Base-by-base conservation (phyloP, 1,140 invertebrate genomes). In the Scaptomyza hsui region DNA sequence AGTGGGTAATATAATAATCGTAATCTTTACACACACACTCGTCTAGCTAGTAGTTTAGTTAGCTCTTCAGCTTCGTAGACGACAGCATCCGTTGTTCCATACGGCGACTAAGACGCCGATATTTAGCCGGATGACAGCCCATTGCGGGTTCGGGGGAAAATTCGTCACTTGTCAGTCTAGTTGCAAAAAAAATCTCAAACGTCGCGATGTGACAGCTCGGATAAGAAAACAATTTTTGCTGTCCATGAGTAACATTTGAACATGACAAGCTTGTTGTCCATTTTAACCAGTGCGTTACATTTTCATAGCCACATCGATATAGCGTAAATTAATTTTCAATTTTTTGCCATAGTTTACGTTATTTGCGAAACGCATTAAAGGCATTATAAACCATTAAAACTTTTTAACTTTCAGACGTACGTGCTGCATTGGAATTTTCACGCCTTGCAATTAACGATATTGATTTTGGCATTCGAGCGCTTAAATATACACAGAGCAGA, bases 1-100 rank as follows among this genome's bases (percentile, higher is more conserved):
- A 83, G 76, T 83, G 81, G 81, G 81, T 83, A 86, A 83, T 86
- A 83, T 86, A 86, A 81, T 86, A 80, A 83, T 85, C 63, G 75
- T 73, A 76, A 80, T 83, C 81, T 83, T 61, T 55, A 10, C 65
- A 78, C 59, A 75, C 62, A 75, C 62, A 76, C 77, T 61, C 49
- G 55, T 55, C 18, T 52, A 47, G 12, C 44, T 60, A 24, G 6
- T 45, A 44, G 45, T 51, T 29, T 55, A 53, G 42, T 53, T 18
- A 42, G 35, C 60, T 56, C 60, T 70, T 56, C 32, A 49, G 60
- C 55, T 29, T 29, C 26, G 26, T 29, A 6, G 35, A 18, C 32
- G 53, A 44, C 45, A 49, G 64, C 53, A 57, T 71, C 52, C 68
- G 68, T 44, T 68, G 44, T 12, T 59, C 16, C 42, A 37, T n/a